Evolutionary conservation across 2,797 vertebrate genomes (phyloP), one percentile per base, ranked within the genome.

Genomic region (Esox lucius): DNA sequence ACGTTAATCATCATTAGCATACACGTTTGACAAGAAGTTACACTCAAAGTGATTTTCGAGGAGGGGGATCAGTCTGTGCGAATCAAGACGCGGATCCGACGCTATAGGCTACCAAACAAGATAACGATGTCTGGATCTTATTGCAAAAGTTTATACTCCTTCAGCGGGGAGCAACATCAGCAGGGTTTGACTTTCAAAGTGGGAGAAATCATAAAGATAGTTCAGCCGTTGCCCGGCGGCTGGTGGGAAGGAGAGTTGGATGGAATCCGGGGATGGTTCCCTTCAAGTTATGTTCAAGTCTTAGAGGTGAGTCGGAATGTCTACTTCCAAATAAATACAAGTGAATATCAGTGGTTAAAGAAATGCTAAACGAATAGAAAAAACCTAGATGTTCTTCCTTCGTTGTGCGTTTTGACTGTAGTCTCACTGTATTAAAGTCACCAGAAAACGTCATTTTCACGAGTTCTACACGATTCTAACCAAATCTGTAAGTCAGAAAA

Each of bases 231-330:
- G 70, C 94, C 96, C 74, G 97, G 96, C 71, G 97, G 97, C 81
- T 98, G 97, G 97, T 98, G 97, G 97, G 97, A 98, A 91, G 97
- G 97, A 39, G 96, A 98, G 94, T 96, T 94, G 86, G 96, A 98
- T 83, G 97, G 96, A 78, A 85, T 85, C 61, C 88, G 94, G 0
- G 97, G 97, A 26, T 99, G 97, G 97, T 99, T 98, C 89, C 97
- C 97, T 11, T 95, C 97, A 17, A 98, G 96, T 82, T 99, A 99
- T 31, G 97, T 99, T 64, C 96, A 98, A 87, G 88, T 97, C 17
- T 85, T 97, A 80, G 97, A 98, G 97, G 97, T 98, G 92, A 90
- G 92, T 59, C 17, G 19, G 13, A 67, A 33, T 12, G 26, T 48
- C 53, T 16, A 66, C 4, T 68, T 19, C 24, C 31, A 39, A 24